Conservation (phyloP, 2,113 vertebrate species). For the Arothron firmamentum region DNA sequence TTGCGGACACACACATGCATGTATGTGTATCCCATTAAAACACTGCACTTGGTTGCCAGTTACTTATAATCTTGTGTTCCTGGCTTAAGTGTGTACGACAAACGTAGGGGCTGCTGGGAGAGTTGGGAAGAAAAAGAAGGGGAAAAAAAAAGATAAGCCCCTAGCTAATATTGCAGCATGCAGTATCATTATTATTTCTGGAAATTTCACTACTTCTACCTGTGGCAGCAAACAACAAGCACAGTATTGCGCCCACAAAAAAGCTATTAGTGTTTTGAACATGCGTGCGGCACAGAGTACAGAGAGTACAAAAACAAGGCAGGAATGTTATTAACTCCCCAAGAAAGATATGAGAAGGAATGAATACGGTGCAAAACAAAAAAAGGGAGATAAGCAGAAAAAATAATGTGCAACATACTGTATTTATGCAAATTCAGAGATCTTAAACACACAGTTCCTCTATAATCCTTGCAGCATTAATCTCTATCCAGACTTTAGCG, state of each 20-base stretch:
- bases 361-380: slow-evolving; percentile 48
- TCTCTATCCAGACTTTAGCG: slow-evolving; percentile 19
- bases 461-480: slow-evolving; percentile 26
- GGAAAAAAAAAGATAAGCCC: slow-evolving; percentile 38
- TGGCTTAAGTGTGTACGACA: slow-evolving; percentile 18
- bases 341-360: slow-evolving; percentile 44
- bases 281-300: slow-evolving; percentile 22
- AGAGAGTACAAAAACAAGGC: slow-evolving; percentile 27
- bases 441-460: slow-evolving; percentile 15
- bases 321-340: slow-evolving; percentile 51
- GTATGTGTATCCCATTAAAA: slow-evolving; percentile 22
- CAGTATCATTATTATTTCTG: slow-evolving; percentile 45
- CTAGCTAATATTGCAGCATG: slow-evolving; percentile 43
- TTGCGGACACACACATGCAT: neutral
- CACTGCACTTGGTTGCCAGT: slow-evolving; percentile 22
- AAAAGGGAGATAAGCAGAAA: slow-evolving; percentile 17
- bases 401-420: neutral
- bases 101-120: slow-evolving; percentile 14
- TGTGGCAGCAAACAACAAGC: slow-evolving; percentile 42
- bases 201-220: slow-evolving; percentile 41
- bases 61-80: slow-evolving; percentile 23
- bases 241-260: slow-evolving; percentile 34
- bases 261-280: slow-evolving; percentile 51
- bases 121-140: neutral
- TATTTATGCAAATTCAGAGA: slow-evolving; percentile 50